phyloP scores from a whole-genome alignment of 1,140 invertebrate genomes.

The Trinorchestia longiramus region DNA sequence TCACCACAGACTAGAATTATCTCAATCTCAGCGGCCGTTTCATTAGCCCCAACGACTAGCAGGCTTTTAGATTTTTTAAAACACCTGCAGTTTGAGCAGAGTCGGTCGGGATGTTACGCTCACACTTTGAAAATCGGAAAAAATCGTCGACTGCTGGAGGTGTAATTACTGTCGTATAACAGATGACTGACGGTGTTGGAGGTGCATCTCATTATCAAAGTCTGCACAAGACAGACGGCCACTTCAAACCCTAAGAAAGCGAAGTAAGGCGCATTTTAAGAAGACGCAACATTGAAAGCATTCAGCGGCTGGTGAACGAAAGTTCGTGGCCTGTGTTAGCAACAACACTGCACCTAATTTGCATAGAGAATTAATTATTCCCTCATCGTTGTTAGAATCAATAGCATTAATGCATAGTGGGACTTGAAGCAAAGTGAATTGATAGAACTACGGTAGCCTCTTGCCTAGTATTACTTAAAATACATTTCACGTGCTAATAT shows the following conservation, averaged over 20 bases:
- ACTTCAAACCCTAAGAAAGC: background rate
- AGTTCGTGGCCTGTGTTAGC: background rate
- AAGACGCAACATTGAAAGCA: background rate
- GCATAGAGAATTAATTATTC: background rate
- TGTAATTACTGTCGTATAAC: background rate
- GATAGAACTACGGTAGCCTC: background rate
- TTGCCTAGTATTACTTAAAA: background rate
- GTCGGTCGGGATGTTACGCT: background rate
- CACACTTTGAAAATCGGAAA: background rate
- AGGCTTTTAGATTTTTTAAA: background rate
- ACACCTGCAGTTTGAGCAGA: background rate
- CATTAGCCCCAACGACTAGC: background rate
- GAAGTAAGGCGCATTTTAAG: background rate
- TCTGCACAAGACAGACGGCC: background rate
- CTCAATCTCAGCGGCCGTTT: background rate
- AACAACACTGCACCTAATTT: background rate
- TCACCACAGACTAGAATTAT: background rate
- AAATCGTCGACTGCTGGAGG: background rate
- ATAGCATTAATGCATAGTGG: background rate
- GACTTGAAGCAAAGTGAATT: background rate
- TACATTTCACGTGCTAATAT: background rate
- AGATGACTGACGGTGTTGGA: background rate
- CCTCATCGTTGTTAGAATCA: background rate
- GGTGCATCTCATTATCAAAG: constrained; percentile 24
- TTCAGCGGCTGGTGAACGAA: background rate